A percentile compares a stretch with the other conserved stretches of the same genome.
Evolutionary conservation across 2,888 invertebrate species (phyloP).

Genomic region (Cheilosia pagana): DNA sequence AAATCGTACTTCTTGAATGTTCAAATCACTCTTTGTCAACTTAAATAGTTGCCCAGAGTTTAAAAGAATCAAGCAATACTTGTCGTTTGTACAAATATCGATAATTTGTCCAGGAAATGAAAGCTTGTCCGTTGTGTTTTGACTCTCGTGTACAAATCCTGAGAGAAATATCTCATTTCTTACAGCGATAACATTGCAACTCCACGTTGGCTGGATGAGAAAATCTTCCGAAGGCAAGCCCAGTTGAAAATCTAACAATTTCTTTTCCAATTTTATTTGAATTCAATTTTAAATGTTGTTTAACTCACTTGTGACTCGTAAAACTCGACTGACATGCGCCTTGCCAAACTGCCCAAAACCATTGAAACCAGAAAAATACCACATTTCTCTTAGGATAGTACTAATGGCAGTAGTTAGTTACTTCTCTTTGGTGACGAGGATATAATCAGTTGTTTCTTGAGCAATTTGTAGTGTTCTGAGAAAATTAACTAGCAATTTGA

Average conservation of each 20-base stretch:
- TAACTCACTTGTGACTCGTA: conserved; percentile 56
- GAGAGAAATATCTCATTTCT: conserved; percentile 75
- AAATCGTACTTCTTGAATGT: conserved; percentile 76
- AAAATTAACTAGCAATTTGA: neutral
- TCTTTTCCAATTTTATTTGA: neutral
- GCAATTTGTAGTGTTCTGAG: neutral
- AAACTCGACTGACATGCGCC: conserved; percentile 72
- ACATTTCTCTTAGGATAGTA: conserved; percentile 22
- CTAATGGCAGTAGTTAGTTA: conserved; percentile 22
- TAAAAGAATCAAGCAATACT: conserved; percentile 79
- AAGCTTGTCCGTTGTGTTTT: conserved; percentile 73
- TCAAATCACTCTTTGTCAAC: conserved; percentile 71
- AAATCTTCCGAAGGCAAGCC: neutral
- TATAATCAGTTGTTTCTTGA: conserved; percentile 1
- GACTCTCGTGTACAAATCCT: conserved; percentile 77
- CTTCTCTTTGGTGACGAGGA: conserved; percentile 33
- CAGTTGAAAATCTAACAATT: conserved; percentile 48
- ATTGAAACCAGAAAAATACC: conserved; percentile 81
- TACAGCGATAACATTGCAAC: conserved; percentile 78
- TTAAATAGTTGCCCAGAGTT: conserved; percentile 79
- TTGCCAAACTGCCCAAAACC: conserved; percentile 81
- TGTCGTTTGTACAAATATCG: conserved; percentile 78
- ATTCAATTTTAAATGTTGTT: conserved; percentile 2
- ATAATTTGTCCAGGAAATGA: conserved; percentile 76
- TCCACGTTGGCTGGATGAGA: conserved; percentile 78